Evolutionary conservation across 2,797 vertebrate genomes (phyloP).

Genomic region (Protonibea diacanthus): DNA sequence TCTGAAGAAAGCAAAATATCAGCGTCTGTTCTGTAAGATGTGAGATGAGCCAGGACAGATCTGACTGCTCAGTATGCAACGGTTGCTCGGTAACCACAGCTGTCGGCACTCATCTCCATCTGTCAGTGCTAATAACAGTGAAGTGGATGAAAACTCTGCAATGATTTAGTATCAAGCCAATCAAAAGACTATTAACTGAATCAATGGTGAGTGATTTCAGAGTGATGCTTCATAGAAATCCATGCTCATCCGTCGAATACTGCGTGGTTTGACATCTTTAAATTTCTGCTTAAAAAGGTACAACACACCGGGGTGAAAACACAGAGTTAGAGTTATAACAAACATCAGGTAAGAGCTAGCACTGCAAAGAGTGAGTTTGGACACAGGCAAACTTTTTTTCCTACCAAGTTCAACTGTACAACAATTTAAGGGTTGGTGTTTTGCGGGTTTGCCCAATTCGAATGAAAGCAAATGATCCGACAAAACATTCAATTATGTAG

Average conservation of each 20-base stretch:
- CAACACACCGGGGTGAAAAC: not conserved
- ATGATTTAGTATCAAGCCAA: constrained; percentile 5
- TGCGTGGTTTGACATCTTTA: not conserved
- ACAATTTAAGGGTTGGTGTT: not conserved
- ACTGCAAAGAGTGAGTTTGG: too few species aligned
- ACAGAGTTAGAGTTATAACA: too few species aligned
- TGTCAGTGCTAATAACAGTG: constrained; percentile 53
- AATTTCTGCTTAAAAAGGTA: not conserved
- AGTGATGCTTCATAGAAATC: not conserved
- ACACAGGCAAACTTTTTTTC: not conserved
- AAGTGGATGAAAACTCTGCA: constrained; percentile 42
- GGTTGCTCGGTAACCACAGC: constrained; percentile 64
- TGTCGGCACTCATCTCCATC: constrained; percentile 64
- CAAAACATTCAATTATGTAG: too few species aligned
- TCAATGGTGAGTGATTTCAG: constrained; percentile 7
- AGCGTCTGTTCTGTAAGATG: constrained; percentile 24
- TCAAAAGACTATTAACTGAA: constrained; percentile 30
- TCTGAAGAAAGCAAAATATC: constrained; percentile 24
- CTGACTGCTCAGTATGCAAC: constrained; percentile 17
- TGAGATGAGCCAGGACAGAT: constrained; percentile 28
- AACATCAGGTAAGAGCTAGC: too few species aligned
- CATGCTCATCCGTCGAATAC: too few species aligned
- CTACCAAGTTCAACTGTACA: not conserved
- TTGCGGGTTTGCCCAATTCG: not conserved
- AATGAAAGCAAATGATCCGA: not conserved